Base-by-base conservation (phyloP, 2,888 invertebrate species). In the Bellardia pandia region DNA sequence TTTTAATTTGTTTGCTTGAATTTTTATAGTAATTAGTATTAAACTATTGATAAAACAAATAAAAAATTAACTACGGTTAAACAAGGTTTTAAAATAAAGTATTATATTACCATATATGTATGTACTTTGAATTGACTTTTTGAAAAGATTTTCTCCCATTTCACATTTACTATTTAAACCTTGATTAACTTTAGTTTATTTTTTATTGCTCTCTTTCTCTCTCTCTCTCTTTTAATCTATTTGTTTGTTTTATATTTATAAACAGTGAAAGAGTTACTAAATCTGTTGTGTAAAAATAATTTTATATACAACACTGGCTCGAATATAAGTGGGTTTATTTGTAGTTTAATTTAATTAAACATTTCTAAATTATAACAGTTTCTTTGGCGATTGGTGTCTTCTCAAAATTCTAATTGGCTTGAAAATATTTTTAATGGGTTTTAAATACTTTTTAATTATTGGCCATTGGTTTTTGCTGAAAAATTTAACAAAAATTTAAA, bases 51-150 rank as follows among this genome's bases (percentile, higher is more conserved):
- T 13, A 23, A 23, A 58, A 30, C 0, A 23, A 23, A 53, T 72
- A 53, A 45, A 48, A 56, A 76, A 86, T 72, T 66, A 66, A 74
- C 30, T 60, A 68, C 51, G 66, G 72, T 75, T 51, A 40, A 77
- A 68, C n/a, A 16, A 77, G 48, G 14, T 51, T 76, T 8, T 9
- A 11, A 14, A 51, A 3, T 23, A 66, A 66, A 23, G 23, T 23
- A 23, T 23, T 23, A 23, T 23, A 23, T 23, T 23, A 1, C 1
- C 23, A 23, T 23, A 23, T 23, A n/a, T n/a, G n/a, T n/a, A n/a
- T n/a, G n/a, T n/a, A 23, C 23, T 23, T 23, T 23, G 23, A 1
- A 0, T 23, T 23, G 23, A 1, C 23, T 23, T 23, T 23, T 23
- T 23, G 23, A 23, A 23, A 23, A 23, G 23, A 23, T 23, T 23